Conservation (phyloP, 2,888 invertebrate species). For the Schrankia costaestrigalis region DNA sequence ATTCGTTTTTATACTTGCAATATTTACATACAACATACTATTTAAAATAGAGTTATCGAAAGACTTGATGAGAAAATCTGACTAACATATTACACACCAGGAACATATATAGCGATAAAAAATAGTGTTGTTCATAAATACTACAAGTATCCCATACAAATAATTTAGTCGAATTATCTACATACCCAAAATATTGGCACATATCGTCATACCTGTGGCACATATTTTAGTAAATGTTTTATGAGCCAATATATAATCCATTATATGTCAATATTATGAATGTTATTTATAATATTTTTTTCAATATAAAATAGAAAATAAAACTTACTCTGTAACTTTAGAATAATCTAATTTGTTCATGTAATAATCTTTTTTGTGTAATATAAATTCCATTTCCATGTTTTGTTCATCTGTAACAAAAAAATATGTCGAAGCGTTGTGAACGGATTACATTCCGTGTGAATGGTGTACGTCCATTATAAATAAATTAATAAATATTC, state of each 20-base stretch:
- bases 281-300: not conserved
- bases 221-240: conserved; percentile 7
- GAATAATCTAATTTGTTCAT: conserved; percentile 91
- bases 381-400: conserved; percentile 87
- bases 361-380: conserved; percentile 95
- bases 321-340: conserved; percentile 86
- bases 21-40: too few relatives aligned
- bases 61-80: not conserved
- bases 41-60: too few relatives aligned
- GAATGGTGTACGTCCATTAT: too few relatives aligned
- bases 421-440: not conserved
- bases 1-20: too few relatives aligned
- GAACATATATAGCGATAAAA: too few relatives aligned
- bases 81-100: not conserved
- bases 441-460: not conserved
- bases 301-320: conserved; percentile 1
- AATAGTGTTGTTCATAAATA: too few relatives aligned
- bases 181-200: conserved; percentile 13
- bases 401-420: conserved; percentile 73
- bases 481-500: too few relatives aligned
- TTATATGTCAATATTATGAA: too few relatives aligned
- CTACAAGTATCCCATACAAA: too few relatives aligned
- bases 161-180: conserved; percentile 1
- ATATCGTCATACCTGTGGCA: conserved; percentile 12
- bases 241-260: conserved; percentile 4